Evolutionary conservation across 2,888 invertebrate genomes (phyloP).

Genomic region (Incurvaria masculella): DNA sequence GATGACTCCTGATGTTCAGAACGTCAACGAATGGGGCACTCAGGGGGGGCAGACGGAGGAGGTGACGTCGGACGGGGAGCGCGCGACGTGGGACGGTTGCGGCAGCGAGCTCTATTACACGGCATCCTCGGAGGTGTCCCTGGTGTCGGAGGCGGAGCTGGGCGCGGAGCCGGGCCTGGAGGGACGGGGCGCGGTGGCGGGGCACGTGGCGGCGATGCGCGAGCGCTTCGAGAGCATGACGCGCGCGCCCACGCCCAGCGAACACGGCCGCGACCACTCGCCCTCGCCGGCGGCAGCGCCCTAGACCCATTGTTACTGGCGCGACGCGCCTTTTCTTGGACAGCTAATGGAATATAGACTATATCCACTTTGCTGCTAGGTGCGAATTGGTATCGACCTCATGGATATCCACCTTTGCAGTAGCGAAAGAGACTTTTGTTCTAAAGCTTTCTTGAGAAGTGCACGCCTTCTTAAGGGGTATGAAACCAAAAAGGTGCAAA

Average conservation of each 20-base stretch:
- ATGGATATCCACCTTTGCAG: no score
- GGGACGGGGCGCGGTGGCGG: conserved; percentile 36
- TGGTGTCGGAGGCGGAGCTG: conserved; percentile 28
- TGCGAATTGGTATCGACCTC: no score
- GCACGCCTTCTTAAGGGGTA: no score
- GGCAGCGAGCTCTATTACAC: conserved; percentile 43
- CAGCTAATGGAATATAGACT: no score
- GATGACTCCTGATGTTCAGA: no score
- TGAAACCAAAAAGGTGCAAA: no score
- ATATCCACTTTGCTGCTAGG: no score
- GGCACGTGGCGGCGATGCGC: conserved; percentile 52
- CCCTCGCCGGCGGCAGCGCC: conserved; percentile 32
- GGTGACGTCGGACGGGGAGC: conserved; percentile 24
- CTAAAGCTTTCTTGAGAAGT: no score
- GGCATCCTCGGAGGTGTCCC: conserved; percentile 41
- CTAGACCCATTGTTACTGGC: no score
- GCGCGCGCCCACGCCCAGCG: conserved; percentile 39
- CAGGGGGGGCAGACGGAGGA: neutral
- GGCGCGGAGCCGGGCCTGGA: conserved; percentile 26
- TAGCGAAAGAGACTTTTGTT: no score
- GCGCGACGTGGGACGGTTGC: conserved; percentile 26
- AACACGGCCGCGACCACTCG: conserved; percentile 31
- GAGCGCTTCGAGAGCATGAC: conserved; percentile 52
- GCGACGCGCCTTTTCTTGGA: no score
- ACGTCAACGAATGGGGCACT: no score